Evolutionary conservation across 1,140 invertebrate genomes (phyloP).

Genomic region (Drosophila ercepeae): DNA sequence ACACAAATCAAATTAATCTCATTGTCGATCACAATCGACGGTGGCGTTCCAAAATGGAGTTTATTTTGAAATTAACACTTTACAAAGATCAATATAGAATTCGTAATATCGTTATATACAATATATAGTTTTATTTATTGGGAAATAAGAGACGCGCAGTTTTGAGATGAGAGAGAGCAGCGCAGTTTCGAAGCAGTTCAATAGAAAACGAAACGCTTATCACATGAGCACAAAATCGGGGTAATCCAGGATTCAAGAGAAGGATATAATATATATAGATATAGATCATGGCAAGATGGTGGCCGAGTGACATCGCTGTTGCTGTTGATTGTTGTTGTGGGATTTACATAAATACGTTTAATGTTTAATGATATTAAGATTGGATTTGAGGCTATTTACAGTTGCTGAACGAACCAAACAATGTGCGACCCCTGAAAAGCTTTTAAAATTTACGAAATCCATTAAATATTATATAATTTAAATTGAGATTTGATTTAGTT

Average conservation of each 20-base stretch:
- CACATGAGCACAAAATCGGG: conserved; percentile 66
- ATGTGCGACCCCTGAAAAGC: conserved; percentile 21
- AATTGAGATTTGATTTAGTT: neutral
- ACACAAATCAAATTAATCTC: conserved; percentile 11
- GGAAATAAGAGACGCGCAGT: conserved; percentile 38
- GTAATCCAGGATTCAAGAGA: conserved; percentile 16
- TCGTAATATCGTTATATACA: conserved; percentile 49
- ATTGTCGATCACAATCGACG: conserved; percentile 36
- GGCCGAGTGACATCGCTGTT: conserved; percentile 37
- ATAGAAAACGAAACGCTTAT: conserved; percentile 55
- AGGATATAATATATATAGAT: conserved; percentile 9
- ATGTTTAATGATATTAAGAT: conserved; percentile 76
- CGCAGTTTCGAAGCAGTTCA: conserved; percentile 65
- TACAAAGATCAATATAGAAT: conserved; percentile 51
- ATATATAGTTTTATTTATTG: conserved; percentile 16
- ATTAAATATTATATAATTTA: too few relatives aligned
- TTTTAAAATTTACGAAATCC: neutral
- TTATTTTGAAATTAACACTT: conserved; percentile 50
- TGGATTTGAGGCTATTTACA: conserved; percentile 75
- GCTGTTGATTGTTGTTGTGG: conserved; percentile 33
- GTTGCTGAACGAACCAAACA: conserved; percentile 63
- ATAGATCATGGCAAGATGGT: conserved; percentile 35
- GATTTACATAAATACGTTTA: conserved; percentile 72
- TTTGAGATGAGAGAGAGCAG: conserved; percentile 59
- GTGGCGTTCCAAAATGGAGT: conserved; percentile 36